These are phyloP conservation scores for Argyresthia albistria DNA, from an alignment of 2,888 invertebrate species.

Conservation along the genomic window DNA sequence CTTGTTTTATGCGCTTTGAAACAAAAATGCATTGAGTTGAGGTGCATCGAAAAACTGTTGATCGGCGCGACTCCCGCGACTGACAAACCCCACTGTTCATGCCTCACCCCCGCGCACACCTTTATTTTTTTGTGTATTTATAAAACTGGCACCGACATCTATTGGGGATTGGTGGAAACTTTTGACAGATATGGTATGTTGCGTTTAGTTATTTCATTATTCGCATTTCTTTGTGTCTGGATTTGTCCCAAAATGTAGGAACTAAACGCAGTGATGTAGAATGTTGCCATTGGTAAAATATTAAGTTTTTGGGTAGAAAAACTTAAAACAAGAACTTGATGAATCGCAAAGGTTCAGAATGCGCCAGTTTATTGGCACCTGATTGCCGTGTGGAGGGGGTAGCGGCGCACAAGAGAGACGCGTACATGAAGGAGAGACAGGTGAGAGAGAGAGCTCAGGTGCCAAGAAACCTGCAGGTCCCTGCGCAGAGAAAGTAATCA, in stretches of 20 bases:
- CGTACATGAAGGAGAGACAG: no score
- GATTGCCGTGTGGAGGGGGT: no score
- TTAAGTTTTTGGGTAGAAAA: neutral
- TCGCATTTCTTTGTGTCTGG: neutral
- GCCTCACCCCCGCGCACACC: neutral
- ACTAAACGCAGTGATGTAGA: constrained; percentile 3
- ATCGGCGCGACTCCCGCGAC: neutral
- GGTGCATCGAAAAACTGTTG: constrained; percentile 16
- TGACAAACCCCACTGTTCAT: neutral
- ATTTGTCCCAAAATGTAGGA: neutral
- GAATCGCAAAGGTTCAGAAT: no score
- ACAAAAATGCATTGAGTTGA: constrained; percentile 22
- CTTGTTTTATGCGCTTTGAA: constrained; percentile 5
- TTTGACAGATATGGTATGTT: constrained; percentile 1
- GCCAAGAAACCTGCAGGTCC: no score
- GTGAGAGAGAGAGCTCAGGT: no score
- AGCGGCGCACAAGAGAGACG: no score
- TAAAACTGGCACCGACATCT: constrained; percentile 10
- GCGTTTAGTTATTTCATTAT: constrained; percentile 7
- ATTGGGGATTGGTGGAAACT: neutral
- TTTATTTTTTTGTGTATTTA: constrained; percentile 7
- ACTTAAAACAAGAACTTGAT: no score
- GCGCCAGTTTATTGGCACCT: no score
- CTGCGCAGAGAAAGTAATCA: no score
- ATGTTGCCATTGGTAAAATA: neutral